Conservation (phyloP, 35 echinoderm and acorn worm species). For the Diadema setosum region DNA sequence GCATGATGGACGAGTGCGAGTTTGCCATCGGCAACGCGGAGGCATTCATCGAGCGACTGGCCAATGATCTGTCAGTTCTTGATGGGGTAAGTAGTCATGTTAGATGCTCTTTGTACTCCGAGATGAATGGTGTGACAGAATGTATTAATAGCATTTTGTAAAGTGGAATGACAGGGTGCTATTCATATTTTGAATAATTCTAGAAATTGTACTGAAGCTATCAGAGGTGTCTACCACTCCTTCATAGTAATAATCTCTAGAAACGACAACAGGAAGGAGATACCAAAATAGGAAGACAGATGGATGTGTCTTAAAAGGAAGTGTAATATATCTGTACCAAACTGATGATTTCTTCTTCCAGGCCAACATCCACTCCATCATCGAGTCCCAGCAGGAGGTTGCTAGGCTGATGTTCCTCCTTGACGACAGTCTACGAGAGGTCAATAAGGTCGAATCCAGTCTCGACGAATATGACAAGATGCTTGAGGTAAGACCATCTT, state of each 20-base stretch:
- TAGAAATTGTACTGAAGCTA: too few species aligned
- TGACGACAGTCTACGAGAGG: slow-evolving; percentile 65
- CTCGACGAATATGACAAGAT: slow-evolving; percentile 90
- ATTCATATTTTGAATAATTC: too few species aligned
- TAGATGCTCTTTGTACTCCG: too few species aligned
- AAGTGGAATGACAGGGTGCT: too few species aligned
- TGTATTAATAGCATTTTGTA: too few species aligned
- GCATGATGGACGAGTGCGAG: slow-evolving; percentile 96
- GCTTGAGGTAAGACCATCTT: slow-evolving; percentile 68
- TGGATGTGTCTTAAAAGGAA: too few species aligned
- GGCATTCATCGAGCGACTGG: slow-evolving; percentile 85
- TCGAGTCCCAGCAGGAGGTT: slow-evolving; percentile 95
- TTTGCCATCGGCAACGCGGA: slow-evolving; percentile 92
- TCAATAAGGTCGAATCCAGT: slow-evolving; percentile 71
- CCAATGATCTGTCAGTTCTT: slow-evolving; percentile 89
- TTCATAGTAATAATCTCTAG: too few species aligned
- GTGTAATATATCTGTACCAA: too few species aligned
- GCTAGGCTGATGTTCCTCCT: slow-evolving; percentile 76
- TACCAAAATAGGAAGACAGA: too few species aligned
- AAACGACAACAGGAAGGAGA: too few species aligned
- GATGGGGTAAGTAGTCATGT: slow-evolving; percentile 95
- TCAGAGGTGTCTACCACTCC: too few species aligned
- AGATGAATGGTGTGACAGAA: too few species aligned
- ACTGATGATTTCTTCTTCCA: not conserved
- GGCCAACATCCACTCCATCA: slow-evolving; percentile 96